Evolutionary conservation across 2,113 vertebrate species (phyloP).

Genomic region (Cyphomyrus plagiostoma): DNA sequence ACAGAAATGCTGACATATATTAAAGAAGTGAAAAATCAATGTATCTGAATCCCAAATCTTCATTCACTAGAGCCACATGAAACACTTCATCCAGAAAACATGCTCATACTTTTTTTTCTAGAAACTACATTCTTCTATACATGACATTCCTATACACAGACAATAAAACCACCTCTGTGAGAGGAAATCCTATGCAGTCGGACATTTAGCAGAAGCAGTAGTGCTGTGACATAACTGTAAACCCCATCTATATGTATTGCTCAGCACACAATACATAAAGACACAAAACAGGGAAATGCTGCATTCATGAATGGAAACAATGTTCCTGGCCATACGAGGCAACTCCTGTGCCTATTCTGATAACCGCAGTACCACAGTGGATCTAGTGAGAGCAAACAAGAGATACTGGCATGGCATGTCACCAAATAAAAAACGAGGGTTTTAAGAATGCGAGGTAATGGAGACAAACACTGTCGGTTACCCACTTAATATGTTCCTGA

Average conservation of each 20-base stretch:
- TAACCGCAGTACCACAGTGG: neutral
- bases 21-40: neutral
- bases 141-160: neutral
- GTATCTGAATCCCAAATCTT: neutral
- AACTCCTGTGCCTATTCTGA: neutral
- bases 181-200: neutral
- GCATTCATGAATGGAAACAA: neutral
- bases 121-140: neutral
- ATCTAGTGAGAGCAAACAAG: neutral
- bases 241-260: neutral
- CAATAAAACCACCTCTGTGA: neutral
- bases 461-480: neutral
- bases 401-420: neutral
- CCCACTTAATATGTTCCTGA: slow-evolving; percentile 94
- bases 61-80: neutral
- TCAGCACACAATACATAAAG: neutral
- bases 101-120: neutral
- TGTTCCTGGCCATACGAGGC: neutral
- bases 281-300: neutral
- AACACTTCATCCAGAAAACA: neutral
- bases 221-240: neutral
- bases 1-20: neutral
- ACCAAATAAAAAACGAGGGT: neutral
- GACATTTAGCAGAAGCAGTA: neutral
- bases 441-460: neutral